Evolutionary conservation across 2,888 invertebrate species (phyloP).

Genomic region (Tipula lateralis): DNA sequence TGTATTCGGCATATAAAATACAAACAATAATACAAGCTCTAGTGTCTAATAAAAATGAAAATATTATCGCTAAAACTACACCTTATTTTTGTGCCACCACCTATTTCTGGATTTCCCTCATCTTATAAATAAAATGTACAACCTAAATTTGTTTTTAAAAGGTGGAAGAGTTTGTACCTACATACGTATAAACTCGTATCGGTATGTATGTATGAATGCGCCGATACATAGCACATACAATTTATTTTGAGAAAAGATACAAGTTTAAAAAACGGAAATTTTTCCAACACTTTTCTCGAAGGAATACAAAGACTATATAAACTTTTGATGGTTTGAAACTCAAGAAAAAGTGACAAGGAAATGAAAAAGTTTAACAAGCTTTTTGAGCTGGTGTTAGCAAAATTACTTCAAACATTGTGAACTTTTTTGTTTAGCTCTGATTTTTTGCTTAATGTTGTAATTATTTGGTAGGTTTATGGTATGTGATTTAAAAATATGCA

Average conservation of each 20-base stretch:
- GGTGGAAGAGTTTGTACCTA: background rate
- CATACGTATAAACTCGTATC: background rate
- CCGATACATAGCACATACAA: background rate
- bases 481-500: background rate
- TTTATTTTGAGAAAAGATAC: background rate
- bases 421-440: background rate
- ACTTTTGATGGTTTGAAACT: background rate
- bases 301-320: constrained; percentile 13
- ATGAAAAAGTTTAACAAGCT: background rate
- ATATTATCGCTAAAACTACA: constrained; percentile 28
- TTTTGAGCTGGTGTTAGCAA: constrained; percentile 3
- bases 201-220: background rate
- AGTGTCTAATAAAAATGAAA: constrained; percentile 29
- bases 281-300: background rate
- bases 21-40: background rate
- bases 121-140: constrained; percentile 19
- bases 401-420: background rate
- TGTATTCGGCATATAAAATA: constrained; percentile 3
- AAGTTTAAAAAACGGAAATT: background rate
- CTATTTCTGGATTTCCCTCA: background rate
- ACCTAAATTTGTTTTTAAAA: constrained; percentile 24
- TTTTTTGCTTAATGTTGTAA: background rate
- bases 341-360: background rate
- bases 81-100: background rate
- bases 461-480: background rate